phyloP scores from a whole-genome alignment of 2,113 vertebrate species.

The Perca schrenkii region DNA sequence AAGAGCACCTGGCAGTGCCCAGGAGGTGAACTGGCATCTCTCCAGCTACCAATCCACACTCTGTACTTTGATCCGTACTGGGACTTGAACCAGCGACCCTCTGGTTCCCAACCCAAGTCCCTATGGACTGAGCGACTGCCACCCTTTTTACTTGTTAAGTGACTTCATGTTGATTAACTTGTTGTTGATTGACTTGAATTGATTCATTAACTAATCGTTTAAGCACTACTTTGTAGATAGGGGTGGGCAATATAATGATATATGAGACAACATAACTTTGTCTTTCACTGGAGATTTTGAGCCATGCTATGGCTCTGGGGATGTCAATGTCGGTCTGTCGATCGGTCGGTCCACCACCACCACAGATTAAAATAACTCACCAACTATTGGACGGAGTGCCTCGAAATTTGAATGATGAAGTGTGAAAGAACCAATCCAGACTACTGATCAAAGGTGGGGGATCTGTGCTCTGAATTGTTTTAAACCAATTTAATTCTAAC shows the following conservation, averaged over 20 bases:
- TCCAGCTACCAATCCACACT: no score
- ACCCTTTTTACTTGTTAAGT: no score
- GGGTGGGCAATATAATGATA: neutral
- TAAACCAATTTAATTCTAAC: conserved; percentile 27
- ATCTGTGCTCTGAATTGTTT: conserved; percentile 16
- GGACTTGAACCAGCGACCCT: no score
- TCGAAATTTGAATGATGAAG: neutral
- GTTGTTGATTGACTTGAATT: neutral
- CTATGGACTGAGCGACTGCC: no score
- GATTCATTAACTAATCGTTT: neutral
- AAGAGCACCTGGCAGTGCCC: no score
- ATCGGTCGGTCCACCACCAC: neutral
- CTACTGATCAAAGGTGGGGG: neutral
- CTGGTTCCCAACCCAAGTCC: no score
- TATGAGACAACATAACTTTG: neutral
- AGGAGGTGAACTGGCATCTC: no score
- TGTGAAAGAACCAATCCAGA: neutral
- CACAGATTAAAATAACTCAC: neutral
- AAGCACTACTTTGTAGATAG: neutral
- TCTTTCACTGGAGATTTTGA: neutral
- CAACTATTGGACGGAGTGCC: neutral
- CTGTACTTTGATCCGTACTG: no score
- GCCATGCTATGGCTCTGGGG: neutral
- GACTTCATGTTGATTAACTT: neutral
- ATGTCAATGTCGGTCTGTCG: neutral